Percentiles rank a stretch among this genome's conserved stretches.
phyloP scores from a whole-genome alignment of 2,797 vertebrate genomes.

The Eutrigla gurnardus region DNA sequence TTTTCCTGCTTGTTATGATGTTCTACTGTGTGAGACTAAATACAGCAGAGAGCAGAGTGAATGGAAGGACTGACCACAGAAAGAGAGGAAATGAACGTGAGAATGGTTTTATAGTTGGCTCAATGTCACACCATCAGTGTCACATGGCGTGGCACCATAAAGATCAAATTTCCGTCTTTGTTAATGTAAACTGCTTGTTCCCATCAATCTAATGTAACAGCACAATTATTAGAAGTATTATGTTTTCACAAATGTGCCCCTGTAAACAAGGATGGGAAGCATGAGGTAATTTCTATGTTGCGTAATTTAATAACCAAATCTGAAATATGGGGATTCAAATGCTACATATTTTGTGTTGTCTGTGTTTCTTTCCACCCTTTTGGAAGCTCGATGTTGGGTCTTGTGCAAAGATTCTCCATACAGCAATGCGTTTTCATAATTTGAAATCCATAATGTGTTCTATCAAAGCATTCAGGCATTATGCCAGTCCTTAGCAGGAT shows the following conservation, averaged over 20 bases:
- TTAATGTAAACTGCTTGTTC: slow-evolving; percentile 45
- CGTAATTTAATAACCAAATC: slow-evolving; percentile 21
- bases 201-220: slow-evolving; percentile 40
- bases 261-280: slow-evolving; percentile 9
- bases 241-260: slow-evolving; percentile 21
- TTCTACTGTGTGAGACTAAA: neutral
- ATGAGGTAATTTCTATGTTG: slow-evolving; percentile 11
- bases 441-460: slow-evolving; percentile 69
- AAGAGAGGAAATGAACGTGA: slow-evolving; percentile 35
- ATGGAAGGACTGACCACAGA: slow-evolving; percentile 12
- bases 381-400: slow-evolving; percentile 27
- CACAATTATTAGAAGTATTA: slow-evolving; percentile 35
- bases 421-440: slow-evolving; percentile 33
- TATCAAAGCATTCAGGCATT: slow-evolving; percentile 61
- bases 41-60: slow-evolving; percentile 10
- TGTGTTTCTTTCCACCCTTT: neutral
- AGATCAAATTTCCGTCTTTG: slow-evolving; percentile 40
- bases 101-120: slow-evolving; percentile 33
- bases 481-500: slow-evolving; percentile 59
- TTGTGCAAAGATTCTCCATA: slow-evolving; percentile 42
- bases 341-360: slow-evolving; percentile 18
- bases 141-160: slow-evolving; percentile 35
- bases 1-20: slow-evolving; percentile 25
- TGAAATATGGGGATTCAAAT: slow-evolving; percentile 35
- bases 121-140: slow-evolving; percentile 34